Evolutionary conservation across 1,140 invertebrate species (phyloP), one percentile per base, ranked within the genome.

Genomic region (Platorchestia sp.): DNA sequence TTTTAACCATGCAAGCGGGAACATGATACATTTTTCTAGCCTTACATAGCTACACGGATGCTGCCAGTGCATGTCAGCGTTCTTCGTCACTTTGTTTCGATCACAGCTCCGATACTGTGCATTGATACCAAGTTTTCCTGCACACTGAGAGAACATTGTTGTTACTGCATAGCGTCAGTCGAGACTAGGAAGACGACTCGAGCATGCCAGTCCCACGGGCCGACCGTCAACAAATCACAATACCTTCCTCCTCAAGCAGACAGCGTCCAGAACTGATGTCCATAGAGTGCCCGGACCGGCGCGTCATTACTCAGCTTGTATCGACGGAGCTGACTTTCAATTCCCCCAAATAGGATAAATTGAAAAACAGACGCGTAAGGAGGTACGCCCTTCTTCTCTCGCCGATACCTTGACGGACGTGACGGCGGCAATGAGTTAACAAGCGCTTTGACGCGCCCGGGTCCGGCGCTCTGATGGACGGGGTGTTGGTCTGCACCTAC

Each of bases 311-410:
- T 45, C 91, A 93, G 45, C 36, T 44, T 44, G 91, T 93, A 93
- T 93, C 43, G 41, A 0, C 40, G 45, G 41, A 45, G 91, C 91
- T n/a, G 91, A 44, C 91, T 93, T 93, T 93, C 43, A 93, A 93
- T 93, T 47, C 91, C 91, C 36, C 91, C 91, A 93, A 93, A 93
- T 93, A 44, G 91, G 91, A 45, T 93, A 93, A 93, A 93, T 93
- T 93, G 91, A 93, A 93, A 93, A 93, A 93, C 91, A 45, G 91
- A 93, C 91, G 40, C 91, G 91, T 93, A 45, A 45, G 45, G 43
- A 47, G 91, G 43, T 7, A 93, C 91, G 91, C 91, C 91, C 91
- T 42, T 93, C 91, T 44, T 93, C 91, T 93, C 91, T 93, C 91
- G 45, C 91, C 91, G 45, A 93, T 93, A 93, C 91, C 59, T 47